Evolutionary conservation across 2,797 vertebrate genomes (phyloP), one percentile per base, ranked within the genome.

Genomic region (Hyperoplus lanceolatus): DNA sequence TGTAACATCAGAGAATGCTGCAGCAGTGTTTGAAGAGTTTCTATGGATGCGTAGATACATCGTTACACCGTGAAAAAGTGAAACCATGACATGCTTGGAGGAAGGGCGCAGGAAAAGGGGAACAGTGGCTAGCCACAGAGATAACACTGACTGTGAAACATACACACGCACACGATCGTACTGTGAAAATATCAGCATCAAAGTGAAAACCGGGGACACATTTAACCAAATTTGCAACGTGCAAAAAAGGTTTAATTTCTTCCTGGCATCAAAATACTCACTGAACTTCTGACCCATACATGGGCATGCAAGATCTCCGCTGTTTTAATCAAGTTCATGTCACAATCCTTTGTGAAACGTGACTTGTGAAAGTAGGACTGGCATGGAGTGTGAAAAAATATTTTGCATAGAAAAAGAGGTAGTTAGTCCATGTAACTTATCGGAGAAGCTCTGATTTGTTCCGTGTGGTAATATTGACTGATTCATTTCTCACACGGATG

Each of bases 71-170:
- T 13, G n/a, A 67, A 71, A 49, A 46, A 8, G 39, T 13, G n/a
- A 67, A 71, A 49, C 43, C 4, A 9, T 51, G 46, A 39, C 79
- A 8, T 0, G 2, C 48, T 18, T 41, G 1, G 68, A 78, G 77
- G 79, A 84, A 84, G 55, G 9, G 13, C 15, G 45, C 29, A 77
- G 89, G 84, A 87, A 87, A 29, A 65, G 63, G n/a, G 64, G 50
- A 55, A 45, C 14, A 3, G 14, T 16, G 1, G 36, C 16, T 13
- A 13, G 21, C 56, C 54, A 15, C 39, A 60, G 61, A 80, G 79
- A 86, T 83, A 55, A 57, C 41, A 2, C 48, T 53, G 13, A 16
- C 42, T 81, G 54, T 70, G 50, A 83, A 74, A 53, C 59, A 11
- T 57, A 51, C 42, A 61, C 16, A 74, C 3, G 65, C 14, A n/a